Base-by-base conservation (phyloP, 2,888 invertebrate genomes). In the Mythimna vitellina region DNA sequence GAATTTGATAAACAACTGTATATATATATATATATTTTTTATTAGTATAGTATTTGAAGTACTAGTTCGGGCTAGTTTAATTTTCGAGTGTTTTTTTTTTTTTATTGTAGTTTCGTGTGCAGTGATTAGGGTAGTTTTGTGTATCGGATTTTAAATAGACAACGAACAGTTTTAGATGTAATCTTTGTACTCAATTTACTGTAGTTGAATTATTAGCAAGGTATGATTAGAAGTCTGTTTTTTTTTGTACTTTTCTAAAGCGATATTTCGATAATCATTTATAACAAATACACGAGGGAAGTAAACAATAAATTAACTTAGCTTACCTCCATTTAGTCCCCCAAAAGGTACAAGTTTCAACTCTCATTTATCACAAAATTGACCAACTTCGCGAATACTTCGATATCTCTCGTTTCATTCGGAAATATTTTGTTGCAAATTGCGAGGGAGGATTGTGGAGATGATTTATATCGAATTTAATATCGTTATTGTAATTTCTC, bases 341-440 rank as follows among this genome's bases (percentile, higher is more conserved):
- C 87, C 87, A 72, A 71, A 67, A 70, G 66, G 73, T 73, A 77
- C 72, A 84, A 91, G 86, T 90, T 91, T 80, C 80, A 91, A 91
- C 88, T 89, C 88, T 89, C 92, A 84, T 93, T 93, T 90, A 91
- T 93, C 91, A 91, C 84, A 72, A 81, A 88, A 89, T 91, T 86
- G 88, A 86, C 81, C 80, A 92, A 91, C 89, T 93, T 93, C 85
- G 54, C 53, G 25, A 25, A 38, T 63, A 88, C 89, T 88, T 80
- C 78, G 78, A 86, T 89, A 88, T 86, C 76, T 79, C 76, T 79
- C 74, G 71, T 77, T 79, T 69, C 69, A 77, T 82, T 78, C 73
- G 79, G 73, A 76, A 76, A 83, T 86, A 83, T 82, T 80, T 86
- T 80, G 72, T 78, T 76, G 67, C 60, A 71, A 83, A 83, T 76